Evolutionary conservation across 2,888 invertebrate genomes (phyloP).

Genomic region (Aphidoletes aphidimyza): DNA sequence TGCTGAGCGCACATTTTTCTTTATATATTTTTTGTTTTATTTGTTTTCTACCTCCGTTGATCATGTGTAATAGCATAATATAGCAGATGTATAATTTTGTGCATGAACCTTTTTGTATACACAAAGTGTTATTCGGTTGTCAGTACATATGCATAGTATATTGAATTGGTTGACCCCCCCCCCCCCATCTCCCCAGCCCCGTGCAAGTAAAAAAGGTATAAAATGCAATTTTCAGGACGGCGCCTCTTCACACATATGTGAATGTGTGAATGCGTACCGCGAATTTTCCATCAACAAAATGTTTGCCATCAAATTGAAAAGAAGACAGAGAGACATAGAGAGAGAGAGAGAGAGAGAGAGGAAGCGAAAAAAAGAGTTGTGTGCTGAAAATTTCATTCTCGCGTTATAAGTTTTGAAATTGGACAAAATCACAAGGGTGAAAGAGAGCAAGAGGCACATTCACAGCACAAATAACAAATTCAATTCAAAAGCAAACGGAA

Average conservation of each 20-base stretch:
- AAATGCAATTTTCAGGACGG: not conserved
- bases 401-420: too few relatives aligned
- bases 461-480: not conserved
- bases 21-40: not conserved
- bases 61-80: not conserved
- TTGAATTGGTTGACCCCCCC: not conserved
- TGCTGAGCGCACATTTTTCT: too few relatives aligned
- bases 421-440: too few relatives aligned
- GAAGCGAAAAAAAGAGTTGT: not conserved
- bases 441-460: too few relatives aligned
- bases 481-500: not conserved
- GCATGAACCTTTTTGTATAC: not conserved
- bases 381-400: not conserved
- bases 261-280: not conserved
- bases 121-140: conserved; percentile 27
- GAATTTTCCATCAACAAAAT: not conserved
- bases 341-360: too few relatives aligned
- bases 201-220: not conserved
- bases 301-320: not conserved
- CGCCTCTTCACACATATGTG: too few relatives aligned
- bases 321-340: too few relatives aligned
- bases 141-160: not conserved
- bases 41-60: not conserved
- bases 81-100: not conserved
- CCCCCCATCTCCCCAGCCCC: too few relatives aligned